A percentile compares a stretch with the other conserved stretches of the same genome.
phyloP scores from a whole-genome alignment of 2,888 invertebrate species.

The Coenonympha arcania region DNA sequence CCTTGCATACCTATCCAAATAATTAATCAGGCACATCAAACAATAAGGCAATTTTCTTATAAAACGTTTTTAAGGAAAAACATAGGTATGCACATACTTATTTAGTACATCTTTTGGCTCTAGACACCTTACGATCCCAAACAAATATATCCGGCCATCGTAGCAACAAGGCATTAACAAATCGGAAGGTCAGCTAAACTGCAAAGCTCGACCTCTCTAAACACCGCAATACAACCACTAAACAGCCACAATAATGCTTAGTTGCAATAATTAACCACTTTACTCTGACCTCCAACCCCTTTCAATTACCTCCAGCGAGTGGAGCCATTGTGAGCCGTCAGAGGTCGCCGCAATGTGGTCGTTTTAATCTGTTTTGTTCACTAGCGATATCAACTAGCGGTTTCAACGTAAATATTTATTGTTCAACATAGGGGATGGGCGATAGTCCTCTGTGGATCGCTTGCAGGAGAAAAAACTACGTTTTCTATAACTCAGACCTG shows the following conservation, averaged over 20 bases:
- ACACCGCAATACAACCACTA: constrained; percentile 33
- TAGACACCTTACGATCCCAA: neutral
- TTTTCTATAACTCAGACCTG: neutral
- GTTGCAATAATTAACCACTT: constrained; percentile 37
- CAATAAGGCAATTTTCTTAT: no score
- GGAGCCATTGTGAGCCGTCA: constrained; percentile 16
- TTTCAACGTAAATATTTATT: constrained; percentile 24
- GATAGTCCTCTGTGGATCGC: neutral
- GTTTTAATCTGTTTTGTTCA: constrained; percentile 27
- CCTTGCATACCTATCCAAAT: no score
- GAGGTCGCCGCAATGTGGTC: constrained; percentile 22
- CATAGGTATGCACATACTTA: neutral
- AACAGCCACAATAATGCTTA: constrained; percentile 40
- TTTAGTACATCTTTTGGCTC: neutral
- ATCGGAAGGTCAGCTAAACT: constrained; percentile 54
- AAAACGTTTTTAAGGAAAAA: no score
- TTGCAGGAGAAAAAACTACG: neutral
- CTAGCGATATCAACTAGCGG: constrained; percentile 18
- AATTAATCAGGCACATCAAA: no score
- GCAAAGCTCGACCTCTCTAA: constrained; percentile 45
- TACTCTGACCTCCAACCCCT: constrained; percentile 25
- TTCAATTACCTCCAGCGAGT: constrained; percentile 9
- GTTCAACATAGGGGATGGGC: constrained; percentile 4
- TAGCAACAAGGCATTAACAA: constrained; percentile 38
- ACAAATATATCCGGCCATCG: neutral